phyloP scores from a whole-genome alignment of 2,113 vertebrate genomes.

The Ciconia maguari region DNA sequence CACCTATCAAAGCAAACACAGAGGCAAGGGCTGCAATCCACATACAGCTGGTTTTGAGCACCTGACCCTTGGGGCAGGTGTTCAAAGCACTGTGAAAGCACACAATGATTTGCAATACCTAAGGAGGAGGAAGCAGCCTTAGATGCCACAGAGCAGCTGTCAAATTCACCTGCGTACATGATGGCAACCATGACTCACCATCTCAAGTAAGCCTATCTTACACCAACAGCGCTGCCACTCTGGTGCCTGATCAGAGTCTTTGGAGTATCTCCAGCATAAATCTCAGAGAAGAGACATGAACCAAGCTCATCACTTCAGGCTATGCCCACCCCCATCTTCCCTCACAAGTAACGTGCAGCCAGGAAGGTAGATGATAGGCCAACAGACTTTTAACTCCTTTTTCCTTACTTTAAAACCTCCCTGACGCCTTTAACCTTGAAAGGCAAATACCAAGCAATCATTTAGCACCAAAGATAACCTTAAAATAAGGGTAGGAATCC shows the following conservation, averaged over 20 bases:
- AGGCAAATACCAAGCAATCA: background rate
- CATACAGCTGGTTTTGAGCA: background rate
- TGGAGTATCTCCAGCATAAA: constrained; percentile 61
- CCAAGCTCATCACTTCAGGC: constrained; percentile 68
- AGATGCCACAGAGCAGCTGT: background rate
- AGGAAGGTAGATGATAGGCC: rapidly evolving
- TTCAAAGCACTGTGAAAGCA: background rate
- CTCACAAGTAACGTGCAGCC: background rate
- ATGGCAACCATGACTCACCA: rapidly evolving
- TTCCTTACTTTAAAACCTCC: background rate
- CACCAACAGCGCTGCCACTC: background rate
- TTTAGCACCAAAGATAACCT: background rate
- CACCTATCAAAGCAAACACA: background rate
- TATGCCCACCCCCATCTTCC: background rate
- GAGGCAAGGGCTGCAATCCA: background rate
- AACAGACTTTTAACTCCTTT: background rate
- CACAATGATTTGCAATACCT: rapidly evolving
- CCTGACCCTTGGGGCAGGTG: background rate
- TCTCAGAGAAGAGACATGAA: constrained; percentile 82
- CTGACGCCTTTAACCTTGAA: background rate
- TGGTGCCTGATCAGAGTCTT: constrained; percentile 69
- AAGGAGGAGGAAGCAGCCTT: background rate
- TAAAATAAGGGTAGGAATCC: background rate
- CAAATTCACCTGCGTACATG: rapidly evolving
- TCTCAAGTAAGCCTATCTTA: background rate